Evolutionary conservation across 2,888 invertebrate genomes (phyloP), one percentile per base, ranked within the genome.

Genomic region (Drosophila neotestacea): DNA sequence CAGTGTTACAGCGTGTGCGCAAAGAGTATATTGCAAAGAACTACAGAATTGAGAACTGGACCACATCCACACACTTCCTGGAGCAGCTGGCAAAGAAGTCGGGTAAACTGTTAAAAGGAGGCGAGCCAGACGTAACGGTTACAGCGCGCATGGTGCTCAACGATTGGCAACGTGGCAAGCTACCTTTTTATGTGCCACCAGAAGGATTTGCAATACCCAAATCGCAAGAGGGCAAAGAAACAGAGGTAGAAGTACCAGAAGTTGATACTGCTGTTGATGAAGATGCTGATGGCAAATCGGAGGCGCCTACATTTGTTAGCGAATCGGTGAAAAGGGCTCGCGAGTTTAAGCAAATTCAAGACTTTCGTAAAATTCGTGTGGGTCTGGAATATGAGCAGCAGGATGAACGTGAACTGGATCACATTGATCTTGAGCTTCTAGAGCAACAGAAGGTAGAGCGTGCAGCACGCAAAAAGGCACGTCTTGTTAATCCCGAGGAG

Each of bases 111-210:
- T 92, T 98, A 9, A 99, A 98, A 92, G 98, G 98, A 83, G 99
- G 98, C n/a, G 99, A 99, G 91, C 98, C 99, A 9, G 98, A 99
- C 93, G 93, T 98, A 22, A 93, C 94, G 52, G 96, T 96, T 69
- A 96, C 96, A 1, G 96, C 99, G 0, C 96, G 96, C 92, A 98
- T 98, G 97, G 95, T 99, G 9, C 94, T 99, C 2, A 99, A 99
- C 93, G 99, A 99, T 92, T 99, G 98, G 97, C 99, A 99, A 93
- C 94, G 99, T 88, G 99, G 99, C 5, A 98, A 98, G 93, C 93
- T 99, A 59, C 99, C 99, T 0, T 99, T 97, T 93, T 99, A 97
- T 93, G 96, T 97, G 4, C 94, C 95, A 48, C 99, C 99, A 13
- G 96, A 96, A 80, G 96, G 96, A 2, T 97, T 95, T 93, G 96